A percentile compares a stretch with the other conserved stretches of the same genome.
phyloP scores from a whole-genome alignment of 2,888 invertebrate genomes.

The Epinotia bilunana region DNA sequence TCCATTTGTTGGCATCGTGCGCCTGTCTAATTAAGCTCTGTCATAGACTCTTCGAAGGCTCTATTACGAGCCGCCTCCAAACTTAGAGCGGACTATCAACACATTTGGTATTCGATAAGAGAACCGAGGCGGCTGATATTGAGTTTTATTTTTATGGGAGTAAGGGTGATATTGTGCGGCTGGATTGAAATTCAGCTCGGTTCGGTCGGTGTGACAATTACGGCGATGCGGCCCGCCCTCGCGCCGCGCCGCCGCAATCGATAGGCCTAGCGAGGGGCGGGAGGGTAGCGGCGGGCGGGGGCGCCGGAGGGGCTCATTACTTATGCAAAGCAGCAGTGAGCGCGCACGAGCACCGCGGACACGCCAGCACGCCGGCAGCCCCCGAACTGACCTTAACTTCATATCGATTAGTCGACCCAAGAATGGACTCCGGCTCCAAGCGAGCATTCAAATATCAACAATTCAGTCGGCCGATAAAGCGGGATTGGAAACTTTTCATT shows the following conservation, averaged over 20 bases:
- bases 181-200: slow-evolving; percentile 71
- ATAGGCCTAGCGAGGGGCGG: slow-evolving; percentile 87
- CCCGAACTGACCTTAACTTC: slow-evolving; percentile 55
- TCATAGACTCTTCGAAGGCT: slow-evolving; percentile 84
- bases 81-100: slow-evolving; percentile 81
- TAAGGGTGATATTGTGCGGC: slow-evolving; percentile 76
- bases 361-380: slow-evolving; percentile 49
- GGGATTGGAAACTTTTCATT: slow-evolving; percentile 55
- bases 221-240: slow-evolving; percentile 81
- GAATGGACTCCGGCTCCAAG: slow-evolving; percentile 37
- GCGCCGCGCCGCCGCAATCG: slow-evolving; percentile 88
- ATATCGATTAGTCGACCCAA: slow-evolving; percentile 58
- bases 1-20: slow-evolving; percentile 80
- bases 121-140: slow-evolving; percentile 60
- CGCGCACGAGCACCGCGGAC: slow-evolving; percentile 54
- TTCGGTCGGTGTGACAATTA: slow-evolving; percentile 82
- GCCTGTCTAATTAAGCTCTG: slow-evolving; percentile 84
- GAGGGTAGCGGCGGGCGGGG: slow-evolving; percentile 72
- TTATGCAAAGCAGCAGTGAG: slow-evolving; percentile 81
- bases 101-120: slow-evolving; percentile 79
- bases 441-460: slow-evolving; percentile 50
- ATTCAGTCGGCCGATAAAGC: slow-evolving; percentile 44
- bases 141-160: slow-evolving; percentile 69
- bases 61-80: slow-evolving; percentile 82
- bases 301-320: slow-evolving; percentile 66